phyloP scores from a whole-genome alignment of 2,797 vertebrate species.

The Sebastes hubbsi region DNA sequence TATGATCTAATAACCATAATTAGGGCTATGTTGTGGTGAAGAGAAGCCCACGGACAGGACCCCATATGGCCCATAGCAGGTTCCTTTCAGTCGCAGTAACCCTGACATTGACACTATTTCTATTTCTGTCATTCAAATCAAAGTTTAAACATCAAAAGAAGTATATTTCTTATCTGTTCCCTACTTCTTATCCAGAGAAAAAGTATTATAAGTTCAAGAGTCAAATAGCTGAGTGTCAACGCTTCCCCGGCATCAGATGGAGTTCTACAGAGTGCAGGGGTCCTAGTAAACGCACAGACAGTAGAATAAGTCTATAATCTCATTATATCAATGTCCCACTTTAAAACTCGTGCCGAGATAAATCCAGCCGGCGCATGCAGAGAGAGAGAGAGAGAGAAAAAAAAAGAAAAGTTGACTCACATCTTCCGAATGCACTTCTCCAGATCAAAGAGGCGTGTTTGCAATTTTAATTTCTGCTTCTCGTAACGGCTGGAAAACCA shows the following conservation, averaged over 20 bases:
- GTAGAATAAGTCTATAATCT: constrained; percentile 31
- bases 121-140: not conserved
- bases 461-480: constrained; percentile 41
- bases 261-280: not conserved
- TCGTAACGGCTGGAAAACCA: constrained; percentile 21
- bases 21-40: not conserved
- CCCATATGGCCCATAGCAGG: not conserved
- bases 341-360: constrained; percentile 28
- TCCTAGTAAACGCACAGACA: constrained; percentile 20
- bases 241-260: constrained; percentile 8
- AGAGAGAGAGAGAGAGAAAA: not conserved
- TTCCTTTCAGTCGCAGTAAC: not conserved
- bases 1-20: too few relatives aligned
- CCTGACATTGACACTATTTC: not conserved
- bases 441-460: constrained; percentile 45
- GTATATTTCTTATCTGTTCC: not conserved
- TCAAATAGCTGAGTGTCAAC: constrained; percentile 11
- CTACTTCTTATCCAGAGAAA: not conserved
- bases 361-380: not conserved
- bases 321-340: constrained; percentile 43
- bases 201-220: not conserved
- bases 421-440: not conserved
- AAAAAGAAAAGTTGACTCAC: not conserved
- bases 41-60: fast-evolving
- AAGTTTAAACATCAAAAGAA: not conserved